Conservation (phyloP, 2,888 invertebrate genomes). For the Eledone cirrhosa region DNA sequence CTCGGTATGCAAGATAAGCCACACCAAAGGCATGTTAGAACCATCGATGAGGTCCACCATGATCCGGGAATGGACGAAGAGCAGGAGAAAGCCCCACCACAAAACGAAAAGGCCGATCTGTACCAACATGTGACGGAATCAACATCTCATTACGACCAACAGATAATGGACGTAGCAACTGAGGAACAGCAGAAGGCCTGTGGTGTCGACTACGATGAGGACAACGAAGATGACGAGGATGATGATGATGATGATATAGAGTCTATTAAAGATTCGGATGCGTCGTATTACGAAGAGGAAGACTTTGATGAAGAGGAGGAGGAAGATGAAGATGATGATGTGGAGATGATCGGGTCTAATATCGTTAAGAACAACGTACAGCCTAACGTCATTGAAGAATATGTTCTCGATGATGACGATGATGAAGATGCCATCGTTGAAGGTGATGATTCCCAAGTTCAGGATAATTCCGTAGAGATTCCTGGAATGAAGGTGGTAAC, state of each 20-base stretch:
- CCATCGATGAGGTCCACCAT: conserved; percentile 42
- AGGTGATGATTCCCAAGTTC: background rate
- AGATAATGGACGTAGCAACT: conserved; percentile 71
- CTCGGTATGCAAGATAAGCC: conserved; percentile 63
- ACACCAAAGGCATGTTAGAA: conserved; percentile 53
- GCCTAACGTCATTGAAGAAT: conserved; percentile 29
- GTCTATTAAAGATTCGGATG: conserved; percentile 66
- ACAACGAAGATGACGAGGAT: conserved; percentile 72
- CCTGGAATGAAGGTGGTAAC: conserved; percentile 82
- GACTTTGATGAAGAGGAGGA: conserved; percentile 32
- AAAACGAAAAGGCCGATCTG: conserved; percentile 69
- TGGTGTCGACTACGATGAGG: conserved; percentile 71
- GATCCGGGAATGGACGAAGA: conserved; percentile 31
- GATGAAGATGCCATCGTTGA: background rate
- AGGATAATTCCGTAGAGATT: conserved; percentile 60
- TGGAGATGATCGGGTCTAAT: conserved; percentile 32
- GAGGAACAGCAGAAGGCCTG: conserved; percentile 79
- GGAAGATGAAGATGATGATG: conserved; percentile 21
- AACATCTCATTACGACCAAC: conserved; percentile 74
- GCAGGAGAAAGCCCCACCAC: background rate
- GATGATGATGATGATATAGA: conserved; percentile 62
- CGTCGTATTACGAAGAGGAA: conserved; percentile 36
- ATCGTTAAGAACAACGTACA: conserved; percentile 32
- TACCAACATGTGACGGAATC: conserved; percentile 87
- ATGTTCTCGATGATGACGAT: conserved; percentile 29